A percentile compares a stretch with the other conserved stretches of the same genome.
Evolutionary conservation across 1,140 invertebrate genomes (phyloP).

Genomic region (Drosophila kikkawai): DNA sequence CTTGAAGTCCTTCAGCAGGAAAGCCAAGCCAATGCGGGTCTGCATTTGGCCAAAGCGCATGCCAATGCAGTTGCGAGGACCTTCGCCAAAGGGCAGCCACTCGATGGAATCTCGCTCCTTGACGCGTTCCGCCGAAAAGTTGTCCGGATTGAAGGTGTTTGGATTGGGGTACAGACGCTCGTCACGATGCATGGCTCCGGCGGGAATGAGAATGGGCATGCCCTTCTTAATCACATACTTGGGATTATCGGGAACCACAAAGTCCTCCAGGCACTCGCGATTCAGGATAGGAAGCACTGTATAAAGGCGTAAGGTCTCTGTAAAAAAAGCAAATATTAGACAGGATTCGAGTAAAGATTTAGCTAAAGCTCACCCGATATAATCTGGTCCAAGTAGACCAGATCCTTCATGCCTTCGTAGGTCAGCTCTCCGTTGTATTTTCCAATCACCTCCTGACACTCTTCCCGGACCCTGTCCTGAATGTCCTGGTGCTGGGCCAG

Average conservation of each 20-base stretch:
- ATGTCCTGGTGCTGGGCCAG: constrained; percentile 86
- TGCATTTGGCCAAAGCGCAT: constrained; percentile 88
- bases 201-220: constrained; percentile 64
- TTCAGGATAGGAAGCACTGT: constrained; percentile 85
- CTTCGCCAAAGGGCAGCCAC: constrained; percentile 88
- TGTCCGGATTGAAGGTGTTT: constrained; percentile 89
- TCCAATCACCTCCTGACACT: constrained; percentile 86
- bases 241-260: constrained; percentile 79
- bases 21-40: constrained; percentile 86
- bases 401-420: constrained; percentile 86
- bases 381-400: constrained; percentile 87
- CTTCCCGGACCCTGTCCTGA: constrained; percentile 86
- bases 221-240: constrained; percentile 76
- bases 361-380: constrained; percentile 72
- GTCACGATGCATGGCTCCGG: constrained; percentile 81
- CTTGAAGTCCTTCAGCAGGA: constrained; percentile 79
- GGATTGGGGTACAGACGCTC: constrained; percentile 87
- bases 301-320: constrained; percentile 75
- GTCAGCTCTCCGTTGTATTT: constrained; percentile 84
- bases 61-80: constrained; percentile 86
- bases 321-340: not conserved
- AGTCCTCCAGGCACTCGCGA: constrained; percentile 80
- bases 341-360: rapidly evolving
- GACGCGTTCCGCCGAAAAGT: constrained; percentile 87
- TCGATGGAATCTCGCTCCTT: constrained; percentile 85